These are phyloP conservation scores for Petrocephalus sullivani DNA, from an alignment of 2,797 vertebrate species.

Conservation along the genomic window DNA sequence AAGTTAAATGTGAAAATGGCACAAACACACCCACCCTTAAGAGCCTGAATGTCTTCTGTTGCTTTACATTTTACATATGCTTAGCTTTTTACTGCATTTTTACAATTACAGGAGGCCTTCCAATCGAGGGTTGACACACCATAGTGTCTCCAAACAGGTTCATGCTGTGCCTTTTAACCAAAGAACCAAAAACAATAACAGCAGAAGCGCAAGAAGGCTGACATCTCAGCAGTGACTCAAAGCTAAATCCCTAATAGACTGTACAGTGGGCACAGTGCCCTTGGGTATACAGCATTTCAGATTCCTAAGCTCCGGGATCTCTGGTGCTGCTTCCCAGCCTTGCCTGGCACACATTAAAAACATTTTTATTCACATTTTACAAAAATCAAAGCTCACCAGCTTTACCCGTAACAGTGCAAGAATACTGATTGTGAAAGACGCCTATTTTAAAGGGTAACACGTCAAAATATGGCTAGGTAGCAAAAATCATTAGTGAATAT, in stretches of 20 bases:
- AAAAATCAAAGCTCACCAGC: background rate
- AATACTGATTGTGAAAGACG: background rate
- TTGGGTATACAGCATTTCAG: background rate
- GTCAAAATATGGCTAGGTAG: background rate
- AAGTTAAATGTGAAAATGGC: background rate
- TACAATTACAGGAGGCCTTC: background rate
- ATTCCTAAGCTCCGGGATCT: background rate
- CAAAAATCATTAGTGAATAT: background rate
- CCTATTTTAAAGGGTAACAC: background rate
- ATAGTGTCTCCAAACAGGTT: background rate
- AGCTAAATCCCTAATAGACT: background rate
- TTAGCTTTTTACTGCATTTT: background rate
- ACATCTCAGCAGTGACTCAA: background rate
- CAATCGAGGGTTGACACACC: background rate
- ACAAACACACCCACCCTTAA: background rate
- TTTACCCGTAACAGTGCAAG: background rate
- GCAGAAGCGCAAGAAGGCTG: too few species aligned
- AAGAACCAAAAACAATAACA: background rate
- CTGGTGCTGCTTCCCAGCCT: background rate
- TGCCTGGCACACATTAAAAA: background rate
- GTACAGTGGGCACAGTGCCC: background rate
- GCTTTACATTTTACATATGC: background rate
- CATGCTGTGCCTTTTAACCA: background rate
- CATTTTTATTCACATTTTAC: background rate
- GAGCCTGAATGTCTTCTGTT: background rate